These are phyloP conservation scores for Hippocampus mohnikei DNA, from an alignment of 2,113 vertebrate species.

Conservation along the genomic window DNA sequence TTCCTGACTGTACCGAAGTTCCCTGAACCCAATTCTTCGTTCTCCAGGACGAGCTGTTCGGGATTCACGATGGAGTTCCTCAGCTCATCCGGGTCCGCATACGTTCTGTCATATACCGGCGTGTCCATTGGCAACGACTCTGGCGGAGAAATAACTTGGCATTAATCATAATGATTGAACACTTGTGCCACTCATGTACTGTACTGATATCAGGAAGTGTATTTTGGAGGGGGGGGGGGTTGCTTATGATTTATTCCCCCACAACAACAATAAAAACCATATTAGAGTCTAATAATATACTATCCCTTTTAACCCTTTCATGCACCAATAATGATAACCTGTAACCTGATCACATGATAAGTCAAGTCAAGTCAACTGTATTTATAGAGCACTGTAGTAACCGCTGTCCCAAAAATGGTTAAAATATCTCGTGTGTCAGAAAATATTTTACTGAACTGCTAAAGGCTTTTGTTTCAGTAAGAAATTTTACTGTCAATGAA, in stretches of 20 bases:
- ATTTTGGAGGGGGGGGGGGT: neutral
- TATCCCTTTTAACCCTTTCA: neutral
- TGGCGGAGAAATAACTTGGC: constrained; percentile 10
- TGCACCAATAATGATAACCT: no score
- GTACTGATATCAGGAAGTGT: neutral
- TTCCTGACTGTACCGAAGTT: constrained; percentile 95
- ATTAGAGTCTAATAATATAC: neutral
- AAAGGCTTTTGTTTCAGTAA: neutral
- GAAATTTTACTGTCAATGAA: neutral
- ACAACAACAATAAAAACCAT: neutral
- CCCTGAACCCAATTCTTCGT: constrained; percentile 92
- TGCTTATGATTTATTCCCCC: neutral
- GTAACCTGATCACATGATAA: no score
- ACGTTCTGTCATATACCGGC: constrained; percentile 90
- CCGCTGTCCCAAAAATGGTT: no score
- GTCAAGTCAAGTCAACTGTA: no score
- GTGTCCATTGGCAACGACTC: constrained; percentile 94
- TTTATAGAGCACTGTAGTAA: no score
- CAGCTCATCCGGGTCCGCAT: constrained; percentile 94
- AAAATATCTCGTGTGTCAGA: neutral
- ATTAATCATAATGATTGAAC: neutral
- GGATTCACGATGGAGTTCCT: constrained; percentile 83
- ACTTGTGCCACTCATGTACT: neutral
- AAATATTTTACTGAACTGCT: neutral
- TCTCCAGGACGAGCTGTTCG: constrained; percentile 80